A percentile compares a stretch with the other conserved stretches of the same genome.
These are phyloP conservation scores for Protaetia brevitarsis DNA, from an alignment of 1,140 invertebrate genomes.

Conservation along the genomic window DNA sequence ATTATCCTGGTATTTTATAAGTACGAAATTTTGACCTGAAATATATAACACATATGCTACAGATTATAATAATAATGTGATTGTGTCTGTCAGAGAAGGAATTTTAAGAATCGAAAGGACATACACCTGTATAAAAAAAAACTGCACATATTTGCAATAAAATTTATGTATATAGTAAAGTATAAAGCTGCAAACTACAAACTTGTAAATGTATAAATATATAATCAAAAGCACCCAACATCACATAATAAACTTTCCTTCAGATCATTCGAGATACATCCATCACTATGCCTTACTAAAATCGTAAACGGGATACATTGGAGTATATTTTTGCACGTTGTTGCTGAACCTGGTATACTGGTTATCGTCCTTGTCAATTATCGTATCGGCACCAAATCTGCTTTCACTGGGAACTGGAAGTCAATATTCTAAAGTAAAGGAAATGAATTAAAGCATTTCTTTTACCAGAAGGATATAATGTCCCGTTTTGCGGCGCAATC, in stretches of 20 bases:
- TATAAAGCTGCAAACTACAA: slow-evolving; percentile 1
- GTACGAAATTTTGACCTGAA: too few species aligned
- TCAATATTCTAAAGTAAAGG: background rate
- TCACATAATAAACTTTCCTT: background rate
- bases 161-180: background rate
- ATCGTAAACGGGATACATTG: slow-evolving; percentile 33
- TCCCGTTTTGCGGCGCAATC: slow-evolving; percentile 28
- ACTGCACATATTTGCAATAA: background rate
- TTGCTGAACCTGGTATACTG: slow-evolving; percentile 51
- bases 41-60: too few species aligned
- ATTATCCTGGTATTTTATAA: too few species aligned
- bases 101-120: background rate
- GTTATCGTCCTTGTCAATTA: slow-evolving; percentile 52
- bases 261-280: background rate
- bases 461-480: too few species aligned
- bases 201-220: background rate
- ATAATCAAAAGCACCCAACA: slow-evolving; percentile 4
- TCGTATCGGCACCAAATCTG: slow-evolving; percentile 48
- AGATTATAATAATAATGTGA: too few species aligned
- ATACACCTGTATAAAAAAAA: background rate
- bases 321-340: slow-evolving; percentile 25
- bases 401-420: slow-evolving; percentile 55
- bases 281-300: background rate
- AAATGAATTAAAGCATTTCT: slow-evolving; percentile 11
- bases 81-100: too few species aligned